Conservation (phyloP, 2,113 vertebrate genomes). For the Ancistrus triradiatus region DNA sequence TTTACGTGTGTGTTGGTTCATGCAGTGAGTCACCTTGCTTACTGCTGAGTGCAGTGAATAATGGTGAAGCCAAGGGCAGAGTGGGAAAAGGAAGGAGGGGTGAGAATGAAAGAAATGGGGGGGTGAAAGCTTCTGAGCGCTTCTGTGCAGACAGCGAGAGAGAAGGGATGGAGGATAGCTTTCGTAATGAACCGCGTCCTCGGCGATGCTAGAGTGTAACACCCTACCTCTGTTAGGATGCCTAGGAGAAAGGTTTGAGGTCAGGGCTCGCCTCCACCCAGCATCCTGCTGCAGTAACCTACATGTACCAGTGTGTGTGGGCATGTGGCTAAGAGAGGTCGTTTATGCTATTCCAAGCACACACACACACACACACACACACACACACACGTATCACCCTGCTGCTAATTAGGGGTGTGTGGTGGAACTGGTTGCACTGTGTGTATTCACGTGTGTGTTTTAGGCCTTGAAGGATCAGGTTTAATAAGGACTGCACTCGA, state of each 20-base stretch:
- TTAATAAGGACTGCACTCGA: no score
- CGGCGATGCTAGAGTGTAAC: no score
- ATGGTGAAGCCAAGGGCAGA: conserved; percentile 59
- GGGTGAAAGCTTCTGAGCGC: conserved; percentile 1
- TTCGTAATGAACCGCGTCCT: no score
- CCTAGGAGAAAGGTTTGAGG: conserved; percentile 25
- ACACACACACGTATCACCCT: conserved; percentile 2
- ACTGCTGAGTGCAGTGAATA: conserved; percentile 64
- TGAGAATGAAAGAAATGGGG: conserved; percentile 36
- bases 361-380: conserved; percentile 20
- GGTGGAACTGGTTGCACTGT: background rate
- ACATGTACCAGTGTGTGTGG: conserved; percentile 10
- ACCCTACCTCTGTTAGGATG: conserved; percentile 1
- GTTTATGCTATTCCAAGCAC: conserved; percentile 1
- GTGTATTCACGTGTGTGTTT: no score
- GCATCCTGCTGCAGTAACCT: conserved; percentile 31
- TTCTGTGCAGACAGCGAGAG: background rate
- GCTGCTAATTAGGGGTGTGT: background rate
- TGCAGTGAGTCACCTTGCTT: conserved; percentile 66
- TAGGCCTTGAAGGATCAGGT: no score
- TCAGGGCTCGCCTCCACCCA: conserved; percentile 23
- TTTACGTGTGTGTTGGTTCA: conserved; percentile 6
- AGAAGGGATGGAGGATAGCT: background rate
- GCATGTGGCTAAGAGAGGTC: background rate
- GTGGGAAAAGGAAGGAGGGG: conserved; percentile 31